Base-by-base conservation (phyloP, 2,797 vertebrate species). In the Cetoscarus ocellatus region DNA sequence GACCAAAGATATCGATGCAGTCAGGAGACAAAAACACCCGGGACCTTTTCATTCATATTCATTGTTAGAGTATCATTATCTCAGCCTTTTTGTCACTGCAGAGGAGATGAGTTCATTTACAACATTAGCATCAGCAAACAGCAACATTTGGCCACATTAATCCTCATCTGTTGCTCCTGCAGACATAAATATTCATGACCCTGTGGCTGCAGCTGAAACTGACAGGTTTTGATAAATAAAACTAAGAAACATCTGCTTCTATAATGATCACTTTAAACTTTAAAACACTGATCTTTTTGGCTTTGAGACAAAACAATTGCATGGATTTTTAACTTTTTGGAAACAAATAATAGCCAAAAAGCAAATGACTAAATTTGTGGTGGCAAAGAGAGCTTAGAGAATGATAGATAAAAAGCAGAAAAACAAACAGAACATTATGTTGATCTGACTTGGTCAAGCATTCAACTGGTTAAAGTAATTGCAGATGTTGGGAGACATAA, bases 81-180 rank as follows among this genome's bases (percentile, higher is more conserved):
- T 63, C 15, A 2, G n/a, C 34, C 70, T 43, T 38, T 35, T 65
- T 15, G 40, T 53, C 13, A 5, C 61, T 42, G 15, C 8, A 62
- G 9, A 35, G 0, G 0, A 34, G 54, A 66, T 42, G 42, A 1
- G 39, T 66, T 52, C 0, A 43, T 62, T 36, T 47, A 35, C 17
- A 6, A 39, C 69, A 77, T 85, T 82, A 79, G 77, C 77, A 75
- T 90, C 43, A n/a, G 62, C 75, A 91, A 88, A 90, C 84, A 84
- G 66, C 10, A 75, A 9, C 86, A 86, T 89, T 87, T 87, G 83
- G 76, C 69, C 44, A 7, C 8, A 52, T 58, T 49, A 53, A 61
- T 64, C 72, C 61, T 79, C 73, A 35, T 81, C 73, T 80, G 64
- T 65, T 71, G 55, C 61, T 18, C 6, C 15, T 13, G 36, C 39